Conservation (phyloP, 2,888 invertebrate genomes). For the Machimus rusticus region DNA sequence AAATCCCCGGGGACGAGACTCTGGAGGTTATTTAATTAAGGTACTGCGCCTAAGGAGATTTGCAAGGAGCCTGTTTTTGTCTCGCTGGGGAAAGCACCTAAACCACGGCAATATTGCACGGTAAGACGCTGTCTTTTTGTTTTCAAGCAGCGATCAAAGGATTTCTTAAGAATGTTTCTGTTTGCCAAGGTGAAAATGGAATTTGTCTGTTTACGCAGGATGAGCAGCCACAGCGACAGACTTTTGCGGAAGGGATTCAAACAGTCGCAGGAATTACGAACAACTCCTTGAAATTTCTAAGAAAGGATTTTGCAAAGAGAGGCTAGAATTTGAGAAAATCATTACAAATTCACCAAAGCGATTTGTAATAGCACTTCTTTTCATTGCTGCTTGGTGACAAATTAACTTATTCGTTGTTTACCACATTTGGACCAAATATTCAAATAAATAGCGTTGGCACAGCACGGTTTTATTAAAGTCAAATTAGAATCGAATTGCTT, state of each 20-base stretch:
- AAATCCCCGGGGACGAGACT: not conserved
- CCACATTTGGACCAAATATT: not conserved
- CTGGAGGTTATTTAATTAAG: not conserved
- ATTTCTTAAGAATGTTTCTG: not conserved
- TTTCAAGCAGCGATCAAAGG: not conserved
- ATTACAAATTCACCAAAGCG: not conserved
- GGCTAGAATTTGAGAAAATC: not conserved
- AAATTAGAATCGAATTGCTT: not conserved
- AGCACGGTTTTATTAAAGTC: not conserved
- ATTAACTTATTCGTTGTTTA: not conserved
- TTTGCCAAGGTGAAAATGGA: not conserved
- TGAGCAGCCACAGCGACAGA: not conserved
- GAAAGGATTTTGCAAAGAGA: not conserved
- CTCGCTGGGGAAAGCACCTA: not conserved
- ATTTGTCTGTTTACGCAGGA: not conserved
- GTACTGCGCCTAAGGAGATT: not conserved
- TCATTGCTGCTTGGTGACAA: not conserved
- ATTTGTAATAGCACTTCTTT: not conserved
- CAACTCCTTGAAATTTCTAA: not conserved
- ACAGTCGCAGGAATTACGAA: not conserved
- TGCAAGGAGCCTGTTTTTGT: not conserved
- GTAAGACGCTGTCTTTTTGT: not conserved
- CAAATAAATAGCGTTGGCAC: not conserved
- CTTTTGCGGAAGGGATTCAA: not conserved
- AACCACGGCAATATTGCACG: not conserved